Percentiles rank a stretch among this genome's conserved stretches.
phyloP scores from a whole-genome alignment of 2,113 vertebrate genomes.

The Tetrax tetrax region DNA sequence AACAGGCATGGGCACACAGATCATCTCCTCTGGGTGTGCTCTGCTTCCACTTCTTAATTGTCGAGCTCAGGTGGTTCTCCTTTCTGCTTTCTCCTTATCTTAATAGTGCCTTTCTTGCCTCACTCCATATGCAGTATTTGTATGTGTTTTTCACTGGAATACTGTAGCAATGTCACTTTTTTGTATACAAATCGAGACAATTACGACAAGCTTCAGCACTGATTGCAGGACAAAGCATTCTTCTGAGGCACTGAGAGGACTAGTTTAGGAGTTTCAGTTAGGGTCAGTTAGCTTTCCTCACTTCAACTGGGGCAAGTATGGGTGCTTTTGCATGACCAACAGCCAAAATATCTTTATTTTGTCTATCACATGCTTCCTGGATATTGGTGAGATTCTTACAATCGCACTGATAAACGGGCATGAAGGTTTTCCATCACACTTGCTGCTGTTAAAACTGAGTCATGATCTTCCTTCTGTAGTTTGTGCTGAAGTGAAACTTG shows the following conservation, averaged over 20 bases:
- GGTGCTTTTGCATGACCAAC: not conserved
- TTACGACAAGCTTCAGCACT: not conserved
- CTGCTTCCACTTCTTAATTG: not conserved
- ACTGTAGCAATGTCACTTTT: not conserved
- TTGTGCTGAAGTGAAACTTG: conserved; percentile 17
- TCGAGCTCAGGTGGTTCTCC: not conserved
- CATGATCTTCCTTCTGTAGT: not conserved
- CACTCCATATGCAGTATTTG: not conserved
- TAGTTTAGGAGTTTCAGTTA: not conserved
- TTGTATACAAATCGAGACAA: not conserved
- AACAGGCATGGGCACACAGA: not conserved
- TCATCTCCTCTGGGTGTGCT: not conserved
- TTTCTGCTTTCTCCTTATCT: not conserved
- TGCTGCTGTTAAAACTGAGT: conserved; percentile 7
- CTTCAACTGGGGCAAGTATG: not conserved
- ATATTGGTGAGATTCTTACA: not conserved
- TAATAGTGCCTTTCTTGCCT: not conserved
- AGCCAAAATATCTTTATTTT: not conserved
- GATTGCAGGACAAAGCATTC: not conserved
- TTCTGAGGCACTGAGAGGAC: not conserved
- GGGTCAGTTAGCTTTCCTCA: not conserved
- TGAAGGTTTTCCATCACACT: not conserved
- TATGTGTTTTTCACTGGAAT: accelerated
- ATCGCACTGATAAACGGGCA: not conserved
- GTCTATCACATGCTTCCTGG: not conserved